phyloP scores from a whole-genome alignment of 2,113 vertebrate genomes.

The Benitochromis conjunctus region DNA sequence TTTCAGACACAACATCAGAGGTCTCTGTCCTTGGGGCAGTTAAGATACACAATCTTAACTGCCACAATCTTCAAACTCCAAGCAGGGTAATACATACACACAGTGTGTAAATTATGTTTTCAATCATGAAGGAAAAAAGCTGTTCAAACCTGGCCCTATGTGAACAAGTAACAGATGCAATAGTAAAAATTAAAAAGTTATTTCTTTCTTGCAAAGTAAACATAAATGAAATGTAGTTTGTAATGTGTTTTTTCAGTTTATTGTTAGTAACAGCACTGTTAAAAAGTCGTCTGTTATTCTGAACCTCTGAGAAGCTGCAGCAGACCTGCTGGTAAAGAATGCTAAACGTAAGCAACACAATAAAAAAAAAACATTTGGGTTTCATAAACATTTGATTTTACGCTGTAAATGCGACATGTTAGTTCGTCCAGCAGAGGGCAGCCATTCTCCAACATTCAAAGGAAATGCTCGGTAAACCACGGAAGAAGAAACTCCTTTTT shows the following conservation, averaged over 20 bases:
- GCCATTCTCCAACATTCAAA: background rate
- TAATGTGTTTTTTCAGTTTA: background rate
- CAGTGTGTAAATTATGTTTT: background rate
- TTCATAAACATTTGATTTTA: background rate
- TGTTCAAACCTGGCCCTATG: too few species aligned
- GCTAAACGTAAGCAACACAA: background rate
- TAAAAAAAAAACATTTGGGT: background rate
- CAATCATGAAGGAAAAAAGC: background rate
- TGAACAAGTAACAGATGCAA: too few species aligned
- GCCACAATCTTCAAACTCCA: background rate
- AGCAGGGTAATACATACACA: background rate
- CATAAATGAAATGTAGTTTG: background rate
- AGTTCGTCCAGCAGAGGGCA: slow-evolving; percentile 33
- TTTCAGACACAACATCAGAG: background rate
- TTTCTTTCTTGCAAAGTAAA: background rate
- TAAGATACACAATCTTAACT: background rate
- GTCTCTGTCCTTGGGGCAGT: background rate
- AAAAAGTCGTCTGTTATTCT: background rate
- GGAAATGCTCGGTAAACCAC: background rate
- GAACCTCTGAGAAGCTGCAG: background rate
- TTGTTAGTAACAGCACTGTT: background rate
- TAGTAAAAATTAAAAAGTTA: background rate
- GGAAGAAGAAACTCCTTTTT: slow-evolving; percentile 4
- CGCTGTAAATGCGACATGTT: too few species aligned
- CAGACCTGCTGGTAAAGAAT: background rate